These are phyloP conservation scores for Macrocentrus cingulum DNA, from an alignment of 1,140 invertebrate genomes.

Conservation along the genomic window DNA sequence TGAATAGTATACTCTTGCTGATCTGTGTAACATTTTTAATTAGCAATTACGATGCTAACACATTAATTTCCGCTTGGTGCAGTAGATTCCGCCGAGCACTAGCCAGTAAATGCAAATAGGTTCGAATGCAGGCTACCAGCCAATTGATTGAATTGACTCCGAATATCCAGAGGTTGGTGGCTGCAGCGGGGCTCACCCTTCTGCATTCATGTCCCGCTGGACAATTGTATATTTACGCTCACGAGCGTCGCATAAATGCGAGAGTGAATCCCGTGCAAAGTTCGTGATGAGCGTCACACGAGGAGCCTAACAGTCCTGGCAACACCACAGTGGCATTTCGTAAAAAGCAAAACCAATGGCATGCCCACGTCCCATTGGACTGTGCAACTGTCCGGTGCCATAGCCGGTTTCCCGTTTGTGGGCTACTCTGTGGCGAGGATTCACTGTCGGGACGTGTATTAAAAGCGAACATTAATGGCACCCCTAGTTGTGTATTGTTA, in stretches of 20 bases:
- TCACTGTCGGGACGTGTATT: too few species aligned
- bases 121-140: slow-evolving; percentile 35
- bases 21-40: slow-evolving; percentile 48
- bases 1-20: not conserved
- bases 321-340: slow-evolving; percentile 30
- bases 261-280: slow-evolving; percentile 15
- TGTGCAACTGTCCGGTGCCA: slow-evolving; percentile 41
- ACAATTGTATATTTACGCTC: slow-evolving; percentile 32
- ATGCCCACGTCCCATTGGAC: slow-evolving; percentile 38
- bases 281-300: slow-evolving; percentile 21
- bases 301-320: not conserved
- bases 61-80: slow-evolving; percentile 57
- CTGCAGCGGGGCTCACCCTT: slow-evolving; percentile 13
- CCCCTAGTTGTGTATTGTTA: too few species aligned
- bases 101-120: slow-evolving; percentile 55
- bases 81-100: slow-evolving; percentile 44
- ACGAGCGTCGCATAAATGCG: slow-evolving; percentile 23
- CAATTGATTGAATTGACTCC: slow-evolving; percentile 59
- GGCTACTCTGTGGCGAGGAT: slow-evolving; percentile 42
- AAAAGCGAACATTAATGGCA: too few species aligned
- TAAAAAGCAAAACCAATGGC: slow-evolving; percentile 43
- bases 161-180: slow-evolving; percentile 34
- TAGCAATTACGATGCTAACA: slow-evolving; percentile 57
- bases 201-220: slow-evolving; percentile 11
- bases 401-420: slow-evolving; percentile 45